Conservation (phyloP, 2,888 invertebrate genomes). For the Drosophila cracens region DNA sequence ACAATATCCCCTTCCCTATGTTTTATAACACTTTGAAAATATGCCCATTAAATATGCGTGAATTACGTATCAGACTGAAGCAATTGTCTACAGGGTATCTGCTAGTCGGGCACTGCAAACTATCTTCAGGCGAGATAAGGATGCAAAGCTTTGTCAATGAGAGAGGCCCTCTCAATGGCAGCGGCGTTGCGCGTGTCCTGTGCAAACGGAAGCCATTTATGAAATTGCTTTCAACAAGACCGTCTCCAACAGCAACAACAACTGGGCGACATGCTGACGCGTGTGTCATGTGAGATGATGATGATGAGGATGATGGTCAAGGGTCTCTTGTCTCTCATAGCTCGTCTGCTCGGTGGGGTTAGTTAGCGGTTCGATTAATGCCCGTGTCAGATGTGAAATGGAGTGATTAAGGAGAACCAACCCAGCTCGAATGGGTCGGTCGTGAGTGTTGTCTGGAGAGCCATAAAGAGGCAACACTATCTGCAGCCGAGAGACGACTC, state of each 20-base stretch:
- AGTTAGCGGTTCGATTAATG: slow-evolving; percentile 49
- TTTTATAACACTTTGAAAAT: background rate
- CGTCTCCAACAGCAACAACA: slow-evolving; percentile 20
- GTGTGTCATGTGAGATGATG: slow-evolving; percentile 40
- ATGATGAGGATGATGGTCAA: slow-evolving; percentile 39
- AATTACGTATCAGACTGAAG: background rate
- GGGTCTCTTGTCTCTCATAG: slow-evolving; percentile 4
- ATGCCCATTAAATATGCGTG: background rate
- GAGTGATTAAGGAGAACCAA: slow-evolving; percentile 27
- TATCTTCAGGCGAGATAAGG: slow-evolving; percentile 30
- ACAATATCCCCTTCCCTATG: slow-evolving; percentile 35
- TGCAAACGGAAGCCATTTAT: slow-evolving; percentile 74
- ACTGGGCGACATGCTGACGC: slow-evolving; percentile 56
- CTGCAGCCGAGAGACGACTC: background rate
- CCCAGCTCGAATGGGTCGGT: slow-evolving; percentile 31
- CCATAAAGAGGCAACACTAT: slow-evolving; percentile 19
- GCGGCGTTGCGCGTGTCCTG: slow-evolving; percentile 46
- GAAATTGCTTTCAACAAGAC: slow-evolving; percentile 69
- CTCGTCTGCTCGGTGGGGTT: slow-evolving; percentile 3
- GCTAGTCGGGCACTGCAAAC: background rate
- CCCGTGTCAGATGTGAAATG: slow-evolving; percentile 44
- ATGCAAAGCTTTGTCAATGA: slow-evolving; percentile 26
- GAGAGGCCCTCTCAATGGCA: slow-evolving; percentile 21
- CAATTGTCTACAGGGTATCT: background rate
- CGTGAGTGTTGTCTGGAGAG: slow-evolving; percentile 26